Evolutionary conservation across 2,113 vertebrate species (phyloP), one percentile per base, ranked within the genome.

Genomic region (Leiothrix lutea): DNA sequence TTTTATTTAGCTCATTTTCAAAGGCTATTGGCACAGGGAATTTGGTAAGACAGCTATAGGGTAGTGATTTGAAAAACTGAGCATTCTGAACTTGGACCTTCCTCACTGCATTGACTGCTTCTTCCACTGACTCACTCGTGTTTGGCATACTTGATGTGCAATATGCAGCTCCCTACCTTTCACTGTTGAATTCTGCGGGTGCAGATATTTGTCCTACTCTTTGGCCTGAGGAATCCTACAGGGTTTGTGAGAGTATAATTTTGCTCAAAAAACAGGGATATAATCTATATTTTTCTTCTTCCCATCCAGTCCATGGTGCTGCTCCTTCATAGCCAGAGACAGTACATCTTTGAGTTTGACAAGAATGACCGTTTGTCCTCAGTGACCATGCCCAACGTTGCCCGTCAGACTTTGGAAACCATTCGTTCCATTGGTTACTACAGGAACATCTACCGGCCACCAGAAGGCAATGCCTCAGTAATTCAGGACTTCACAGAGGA

Each of bases 291-390:
- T 58, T 95, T 94, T 90, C 77, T 92, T 71, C 92, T 86, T 90
- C 92, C 94, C 51, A 51, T 95, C 78, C 94, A 99, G 99, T 99
- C 99, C 81, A 99, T 99, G 99, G 99, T 99, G 57, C 97, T 99
- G 65, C 98, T 99, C 14, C 99, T 99, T 48, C 99, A 99, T 95
- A 99, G 99, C 97, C 99, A 99, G 97, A 98, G 99, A 75, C 99
- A 99, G 90, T 99, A 99, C 80, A 99, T 99, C 98, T 99, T 99
- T 56, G 99, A 99, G 95, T 99, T 99, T 50, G 99, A 99, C 96
- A 99, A 99, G 97, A 99, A 99, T 0, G 99, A 99, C 92, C 98
- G 98, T 4, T 98, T 99, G 12, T 99, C 98, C 9, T 99, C 99
- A 0, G 99, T 99, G 94, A 99, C 99, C 10, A 99, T 99, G 99